phyloP scores from a whole-genome alignment of 1,140 invertebrate species.

The Venustaconcha ellipsiformis region DNA sequence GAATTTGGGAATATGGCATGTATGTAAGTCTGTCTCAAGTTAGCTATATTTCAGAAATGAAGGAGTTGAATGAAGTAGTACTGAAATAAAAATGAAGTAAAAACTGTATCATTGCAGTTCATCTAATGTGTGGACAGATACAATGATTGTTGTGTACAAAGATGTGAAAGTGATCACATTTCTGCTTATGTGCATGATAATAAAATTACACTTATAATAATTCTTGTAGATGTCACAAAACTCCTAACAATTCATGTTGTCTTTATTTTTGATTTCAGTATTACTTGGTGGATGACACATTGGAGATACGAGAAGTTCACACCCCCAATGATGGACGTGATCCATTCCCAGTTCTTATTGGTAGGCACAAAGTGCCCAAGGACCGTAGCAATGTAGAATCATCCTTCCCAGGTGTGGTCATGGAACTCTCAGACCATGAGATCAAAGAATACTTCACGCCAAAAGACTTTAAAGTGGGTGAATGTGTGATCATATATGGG shows the following conservation, averaged over 20 bases:
- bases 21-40: too few relatives aligned
- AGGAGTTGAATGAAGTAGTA: too few relatives aligned
- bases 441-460: constrained; percentile 80
- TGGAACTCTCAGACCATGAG: constrained; percentile 79
- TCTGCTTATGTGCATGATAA: too few relatives aligned
- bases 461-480: constrained; percentile 83
- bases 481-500: constrained; percentile 83
- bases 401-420: constrained; percentile 61
- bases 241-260: not conserved
- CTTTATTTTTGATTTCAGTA: constrained; percentile 73
- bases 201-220: too few relatives aligned
- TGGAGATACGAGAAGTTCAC: constrained; percentile 81
- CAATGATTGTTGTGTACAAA: too few relatives aligned
- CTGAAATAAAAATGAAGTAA: too few relatives aligned
- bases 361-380: constrained; percentile 83
- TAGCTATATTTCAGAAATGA: too few relatives aligned
- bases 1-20: too few relatives aligned
- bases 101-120: too few relatives aligned
- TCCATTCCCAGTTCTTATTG: constrained; percentile 79
- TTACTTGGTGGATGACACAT: constrained; percentile 83
- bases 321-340: constrained; percentile 79
- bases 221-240: too few relatives aligned
- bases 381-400: constrained; percentile 80
- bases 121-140: too few relatives aligned
- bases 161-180: too few relatives aligned